These are phyloP conservation scores for Lasioglossum malachurum DNA, from an alignment of 2,888 invertebrate genomes.

Conservation along the genomic window DNA sequence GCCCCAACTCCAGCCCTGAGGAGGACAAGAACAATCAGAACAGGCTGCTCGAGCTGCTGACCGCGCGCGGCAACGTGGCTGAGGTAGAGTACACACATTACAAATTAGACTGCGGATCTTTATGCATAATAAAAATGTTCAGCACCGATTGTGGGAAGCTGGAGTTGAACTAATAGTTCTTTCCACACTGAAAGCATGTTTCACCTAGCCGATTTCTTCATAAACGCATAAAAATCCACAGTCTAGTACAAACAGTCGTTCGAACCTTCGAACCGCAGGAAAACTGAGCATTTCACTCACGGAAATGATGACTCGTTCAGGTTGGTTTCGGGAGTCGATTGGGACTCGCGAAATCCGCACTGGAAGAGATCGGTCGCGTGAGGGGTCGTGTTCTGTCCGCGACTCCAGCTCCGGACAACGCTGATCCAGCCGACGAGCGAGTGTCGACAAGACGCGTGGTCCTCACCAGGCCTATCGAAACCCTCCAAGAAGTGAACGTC, in stretches of 20 bases:
- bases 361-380: constrained; percentile 85
- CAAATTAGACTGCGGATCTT: no score
- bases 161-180: no score
- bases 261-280: background rate
- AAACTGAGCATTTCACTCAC: background rate
- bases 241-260: background rate
- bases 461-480: constrained; percentile 88
- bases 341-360: constrained; percentile 79
- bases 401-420: constrained; percentile 86
- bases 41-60: constrained; percentile 86
- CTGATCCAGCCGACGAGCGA: constrained; percentile 86
- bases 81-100: constrained; percentile 74
- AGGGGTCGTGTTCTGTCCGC: constrained; percentile 87
- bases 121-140: no score
- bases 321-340: constrained; percentile 81
- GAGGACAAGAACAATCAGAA: constrained; percentile 85
- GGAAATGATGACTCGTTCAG: constrained; percentile 48
- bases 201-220: no score
- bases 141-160: no score
- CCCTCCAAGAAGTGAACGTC: constrained; percentile 87
- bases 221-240: no score
- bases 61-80: constrained; percentile 84
- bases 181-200: no score
- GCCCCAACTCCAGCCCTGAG: constrained; percentile 79
- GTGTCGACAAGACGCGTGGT: constrained; percentile 88